A percentile compares a stretch with the other conserved stretches of the same genome.
Conservation (phyloP, 2,888 invertebrate genomes). For the Apotomis betuletana region DNA sequence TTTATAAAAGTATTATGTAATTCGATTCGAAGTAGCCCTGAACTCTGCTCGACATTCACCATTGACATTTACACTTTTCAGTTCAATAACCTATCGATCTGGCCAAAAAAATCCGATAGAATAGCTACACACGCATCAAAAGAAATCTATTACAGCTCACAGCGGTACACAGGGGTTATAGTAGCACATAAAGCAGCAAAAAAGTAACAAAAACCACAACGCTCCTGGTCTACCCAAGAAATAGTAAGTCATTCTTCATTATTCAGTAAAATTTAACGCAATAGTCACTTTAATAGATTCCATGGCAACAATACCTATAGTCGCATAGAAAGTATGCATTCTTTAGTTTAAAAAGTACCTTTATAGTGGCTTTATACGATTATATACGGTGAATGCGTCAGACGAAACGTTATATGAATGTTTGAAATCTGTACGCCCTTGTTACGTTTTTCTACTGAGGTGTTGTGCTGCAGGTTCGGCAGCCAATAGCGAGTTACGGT, state of each 20-base stretch:
- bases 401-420: slow-evolving; percentile 6
- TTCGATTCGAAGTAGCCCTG: neutral
- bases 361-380: slow-evolving; percentile 64
- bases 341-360: slow-evolving; percentile 62
- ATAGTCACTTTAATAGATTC: slow-evolving; percentile 66
- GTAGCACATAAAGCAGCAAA: slow-evolving; percentile 52
- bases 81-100: slow-evolving; percentile 29
- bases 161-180: slow-evolving; percentile 48
- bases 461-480: slow-evolving; percentile 46
- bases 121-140: slow-evolving; percentile 42
- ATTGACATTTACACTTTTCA: slow-evolving; percentile 28
- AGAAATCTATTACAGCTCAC: slow-evolving; percentile 53
- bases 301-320: slow-evolving; percentile 66
- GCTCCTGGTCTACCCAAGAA: slow-evolving; percentile 56
- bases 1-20: neutral
- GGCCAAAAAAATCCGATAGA: slow-evolving; percentile 39
- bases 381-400: slow-evolving; percentile 59
- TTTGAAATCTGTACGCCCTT: slow-evolving; percentile 4
- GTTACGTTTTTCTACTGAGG: slow-evolving; percentile 9
- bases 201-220: slow-evolving; percentile 47
- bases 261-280: slow-evolving; percentile 56
- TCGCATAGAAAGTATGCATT: slow-evolving; percentile 57
- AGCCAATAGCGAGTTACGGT: slow-evolving; percentile 64
- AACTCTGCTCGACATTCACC: slow-evolving; percentile 13
- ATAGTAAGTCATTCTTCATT: slow-evolving; percentile 59